Conservation (phyloP, 2,113 vertebrate species). For the Serinus canaria region DNA sequence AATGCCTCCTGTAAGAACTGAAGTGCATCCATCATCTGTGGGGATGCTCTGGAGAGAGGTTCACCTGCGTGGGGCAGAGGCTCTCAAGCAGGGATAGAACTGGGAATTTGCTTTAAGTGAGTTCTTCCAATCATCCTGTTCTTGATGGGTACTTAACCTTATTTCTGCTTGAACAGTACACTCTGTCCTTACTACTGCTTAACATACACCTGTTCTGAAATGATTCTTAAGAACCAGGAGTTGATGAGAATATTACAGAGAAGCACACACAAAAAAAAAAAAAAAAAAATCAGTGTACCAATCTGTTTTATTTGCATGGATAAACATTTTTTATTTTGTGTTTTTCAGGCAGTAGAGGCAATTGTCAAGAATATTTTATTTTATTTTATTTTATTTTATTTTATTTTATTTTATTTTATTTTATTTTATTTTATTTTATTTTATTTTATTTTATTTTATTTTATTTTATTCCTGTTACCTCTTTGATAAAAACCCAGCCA, state of each 20-base stretch:
- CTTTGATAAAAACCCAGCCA: neutral
- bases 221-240: neutral
- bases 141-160: neutral
- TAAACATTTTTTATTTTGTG: neutral
- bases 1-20: neutral
- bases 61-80: rapidly evolving
- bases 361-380: neutral
- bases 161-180: neutral
- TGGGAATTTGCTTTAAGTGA: neutral
- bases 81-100: neutral
- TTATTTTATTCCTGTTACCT: neutral
- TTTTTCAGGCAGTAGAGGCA: neutral
- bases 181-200: neutral
- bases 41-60: neutral
- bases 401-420: too few species aligned
- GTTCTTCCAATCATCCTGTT: neutral
- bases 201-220: neutral
- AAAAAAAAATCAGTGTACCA: too few species aligned
- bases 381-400: neutral
- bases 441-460: neutral
- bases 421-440: neutral
- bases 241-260: neutral
- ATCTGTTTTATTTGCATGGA: neutral
- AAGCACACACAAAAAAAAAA: neutral
- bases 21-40: neutral